phyloP scores from a whole-genome alignment of 2,113 vertebrate species.

The Cervus canadensis region DNA sequence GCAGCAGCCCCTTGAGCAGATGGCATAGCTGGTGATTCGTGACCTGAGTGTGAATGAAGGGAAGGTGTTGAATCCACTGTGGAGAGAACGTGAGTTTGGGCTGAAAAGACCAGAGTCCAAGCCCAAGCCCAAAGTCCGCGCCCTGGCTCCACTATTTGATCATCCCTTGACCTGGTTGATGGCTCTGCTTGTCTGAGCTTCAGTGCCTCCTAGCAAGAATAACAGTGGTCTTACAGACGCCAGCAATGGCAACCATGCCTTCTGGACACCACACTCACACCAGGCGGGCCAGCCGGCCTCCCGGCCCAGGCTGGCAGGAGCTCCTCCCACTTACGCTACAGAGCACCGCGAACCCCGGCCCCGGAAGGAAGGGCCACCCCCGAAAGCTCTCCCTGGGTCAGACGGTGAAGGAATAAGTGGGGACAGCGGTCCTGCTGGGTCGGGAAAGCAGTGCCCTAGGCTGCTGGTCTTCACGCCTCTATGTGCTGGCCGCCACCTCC shows the following conservation, averaged over 20 bases:
- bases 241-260: fast-evolving
- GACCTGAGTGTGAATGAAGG: not conserved
- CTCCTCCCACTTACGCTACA: fast-evolving
- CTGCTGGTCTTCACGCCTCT: not conserved
- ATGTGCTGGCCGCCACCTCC: fast-evolving
- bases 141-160: fast-evolving
- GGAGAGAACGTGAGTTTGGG: not conserved
- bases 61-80: fast-evolving
- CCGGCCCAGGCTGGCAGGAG: not conserved
- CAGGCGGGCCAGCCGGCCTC: fast-evolving
- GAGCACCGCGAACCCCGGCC: fast-evolving
- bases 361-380: not conserved
- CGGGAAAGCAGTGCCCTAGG: fast-evolving
- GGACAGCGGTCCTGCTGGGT: fast-evolving
- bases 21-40: fast-evolving
- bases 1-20: fast-evolving
- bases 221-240: fast-evolving
- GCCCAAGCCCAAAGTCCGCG: fast-evolving
- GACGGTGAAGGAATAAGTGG: not conserved
- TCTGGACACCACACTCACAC: too few relatives aligned
- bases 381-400: not conserved
- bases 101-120: not conserved
- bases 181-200: not conserved
- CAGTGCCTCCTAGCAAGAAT: fast-evolving
- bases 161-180: fast-evolving